Evolutionary conservation across 2,888 invertebrate species (phyloP).

Genomic region (Buathra laborator): DNA sequence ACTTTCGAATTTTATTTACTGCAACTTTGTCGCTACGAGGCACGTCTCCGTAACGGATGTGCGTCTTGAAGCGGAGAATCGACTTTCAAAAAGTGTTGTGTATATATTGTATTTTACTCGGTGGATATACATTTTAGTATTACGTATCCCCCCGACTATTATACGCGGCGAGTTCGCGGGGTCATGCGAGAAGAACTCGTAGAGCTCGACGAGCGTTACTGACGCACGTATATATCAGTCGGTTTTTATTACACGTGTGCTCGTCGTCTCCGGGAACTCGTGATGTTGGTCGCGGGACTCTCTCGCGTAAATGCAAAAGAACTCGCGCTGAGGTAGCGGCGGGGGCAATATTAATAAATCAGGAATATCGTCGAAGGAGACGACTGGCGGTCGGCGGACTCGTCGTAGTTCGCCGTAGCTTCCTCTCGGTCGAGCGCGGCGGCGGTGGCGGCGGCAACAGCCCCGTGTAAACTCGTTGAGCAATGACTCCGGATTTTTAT

Average conservation of each 20-base stretch:
- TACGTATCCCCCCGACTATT: slow-evolving; percentile 4
- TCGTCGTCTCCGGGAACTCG: slow-evolving; percentile 71
- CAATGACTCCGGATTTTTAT: slow-evolving; percentile 78
- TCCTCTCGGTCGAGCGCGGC: slow-evolving; percentile 39
- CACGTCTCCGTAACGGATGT: slow-evolving; percentile 7
- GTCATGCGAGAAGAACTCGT: slow-evolving; percentile 52
- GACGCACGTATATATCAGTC: slow-evolving; percentile 74
- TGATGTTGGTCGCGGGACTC: slow-evolving; percentile 44
- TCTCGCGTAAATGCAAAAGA: slow-evolving; percentile 67
- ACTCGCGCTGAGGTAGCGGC: slow-evolving; percentile 31
- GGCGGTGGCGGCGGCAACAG: slow-evolving; percentile 70
- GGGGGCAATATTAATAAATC: slow-evolving; percentile 80
- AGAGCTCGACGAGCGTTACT: slow-evolving; percentile 41
- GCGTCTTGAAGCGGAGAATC: slow-evolving; percentile 8
- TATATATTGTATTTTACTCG: slow-evolving; percentile 14
- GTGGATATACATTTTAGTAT: slow-evolving; percentile 10
- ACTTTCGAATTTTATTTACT: slow-evolving; percentile 35
- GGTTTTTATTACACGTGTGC: slow-evolving; percentile 79
- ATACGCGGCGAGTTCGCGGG: slow-evolving; percentile 37
- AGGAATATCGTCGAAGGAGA: slow-evolving; percentile 79
- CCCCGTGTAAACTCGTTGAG: slow-evolving; percentile 79
- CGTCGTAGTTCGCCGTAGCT: slow-evolving; percentile 57
- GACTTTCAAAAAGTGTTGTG: slow-evolving; percentile 18
- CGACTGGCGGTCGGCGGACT: slow-evolving; percentile 60
- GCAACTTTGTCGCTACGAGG: background rate